A percentile compares a stretch with the other conserved stretches of the same genome.
Conservation (phyloP, 2,797 vertebrate species). For the Dicrostonyx torquatus region DNA sequence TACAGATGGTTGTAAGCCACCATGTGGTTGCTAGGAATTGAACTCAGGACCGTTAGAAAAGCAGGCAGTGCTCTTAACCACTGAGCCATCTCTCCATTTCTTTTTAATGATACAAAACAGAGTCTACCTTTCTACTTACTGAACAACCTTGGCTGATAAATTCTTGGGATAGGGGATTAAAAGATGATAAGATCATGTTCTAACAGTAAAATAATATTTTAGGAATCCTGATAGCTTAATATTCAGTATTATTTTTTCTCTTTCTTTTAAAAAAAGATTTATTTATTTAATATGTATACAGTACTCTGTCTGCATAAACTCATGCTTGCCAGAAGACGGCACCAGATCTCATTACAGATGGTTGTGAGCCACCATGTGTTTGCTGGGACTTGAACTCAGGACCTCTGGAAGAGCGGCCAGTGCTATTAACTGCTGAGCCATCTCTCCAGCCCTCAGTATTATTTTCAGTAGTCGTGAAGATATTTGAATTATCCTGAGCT, state of each 20-base stretch:
- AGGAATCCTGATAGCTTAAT: constrained; percentile 3
- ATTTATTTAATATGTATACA: neutral
- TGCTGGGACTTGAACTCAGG: neutral
- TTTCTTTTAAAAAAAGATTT: neutral
- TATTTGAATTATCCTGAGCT: neutral
- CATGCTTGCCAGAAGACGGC: neutral
- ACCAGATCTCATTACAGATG: neutral
- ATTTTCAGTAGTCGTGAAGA: constrained; percentile 31
- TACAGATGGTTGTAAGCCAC: too few species aligned
- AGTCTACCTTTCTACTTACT: neutral
- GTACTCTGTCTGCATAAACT: neutral
- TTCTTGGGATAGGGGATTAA: neutral
- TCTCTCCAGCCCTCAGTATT: neutral
- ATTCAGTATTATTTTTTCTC: neutral
- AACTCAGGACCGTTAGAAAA: too few species aligned
- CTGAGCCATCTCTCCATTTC: neutral
- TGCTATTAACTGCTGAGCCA: neutral
- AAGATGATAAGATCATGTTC: neutral
- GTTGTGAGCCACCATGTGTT: neutral
- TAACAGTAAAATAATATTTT: neutral
- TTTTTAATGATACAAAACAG: neutral
- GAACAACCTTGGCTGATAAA: neutral
- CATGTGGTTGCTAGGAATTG: too few species aligned
- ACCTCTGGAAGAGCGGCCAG: neutral
- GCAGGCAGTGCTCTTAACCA: too few species aligned